Percentiles rank a stretch among this genome's conserved stretches.
Conservation (phyloP, 2,797 vertebrate species). For the Adrianichthys oophorus region DNA sequence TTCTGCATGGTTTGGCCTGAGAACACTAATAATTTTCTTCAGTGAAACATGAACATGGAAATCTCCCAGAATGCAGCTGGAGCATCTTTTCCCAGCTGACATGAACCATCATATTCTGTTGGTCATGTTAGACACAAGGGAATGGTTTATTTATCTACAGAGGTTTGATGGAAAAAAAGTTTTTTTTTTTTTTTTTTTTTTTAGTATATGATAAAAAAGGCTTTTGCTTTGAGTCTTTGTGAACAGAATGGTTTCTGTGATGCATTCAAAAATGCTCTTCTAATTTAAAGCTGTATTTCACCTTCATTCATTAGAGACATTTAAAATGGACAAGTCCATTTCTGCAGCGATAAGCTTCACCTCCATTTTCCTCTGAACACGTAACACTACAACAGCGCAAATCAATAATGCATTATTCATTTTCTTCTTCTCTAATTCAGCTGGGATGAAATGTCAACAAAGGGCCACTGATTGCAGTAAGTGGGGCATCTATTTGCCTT, state of each 20-base stretch:
- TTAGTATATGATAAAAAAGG: no score
- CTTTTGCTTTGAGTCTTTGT: conserved; percentile 2
- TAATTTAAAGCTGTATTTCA: neutral
- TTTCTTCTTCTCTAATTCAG: conserved; percentile 52
- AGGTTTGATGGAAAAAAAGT: conserved; percentile 13
- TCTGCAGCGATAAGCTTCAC: conserved; percentile 5
- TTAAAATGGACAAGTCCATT: conserved; percentile 2
- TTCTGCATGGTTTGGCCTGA: conserved; percentile 39
- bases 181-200: no score
- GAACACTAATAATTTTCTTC: conserved; percentile 42
- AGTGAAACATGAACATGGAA: conserved; percentile 35
- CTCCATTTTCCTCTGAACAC: conserved; percentile 19
- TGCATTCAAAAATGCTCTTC: neutral
- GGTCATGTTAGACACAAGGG: conserved; percentile 12
- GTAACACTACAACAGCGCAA: conserved; percentile 14
- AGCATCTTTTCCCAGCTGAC: conserved; percentile 19
- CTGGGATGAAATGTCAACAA: conserved; percentile 42
- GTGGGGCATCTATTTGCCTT: conserved; percentile 31
- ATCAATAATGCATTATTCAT: conserved; percentile 63
- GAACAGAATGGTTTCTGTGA: conserved; percentile 3
- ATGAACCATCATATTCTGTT: conserved; percentile 2
- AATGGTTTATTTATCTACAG: conserved; percentile 16
- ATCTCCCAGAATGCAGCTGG: conserved; percentile 17
- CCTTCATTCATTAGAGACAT: neutral
- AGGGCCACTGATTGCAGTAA: conserved; percentile 41